Conservation (phyloP, 2,888 invertebrate genomes). For the Buathra laborator region DNA sequence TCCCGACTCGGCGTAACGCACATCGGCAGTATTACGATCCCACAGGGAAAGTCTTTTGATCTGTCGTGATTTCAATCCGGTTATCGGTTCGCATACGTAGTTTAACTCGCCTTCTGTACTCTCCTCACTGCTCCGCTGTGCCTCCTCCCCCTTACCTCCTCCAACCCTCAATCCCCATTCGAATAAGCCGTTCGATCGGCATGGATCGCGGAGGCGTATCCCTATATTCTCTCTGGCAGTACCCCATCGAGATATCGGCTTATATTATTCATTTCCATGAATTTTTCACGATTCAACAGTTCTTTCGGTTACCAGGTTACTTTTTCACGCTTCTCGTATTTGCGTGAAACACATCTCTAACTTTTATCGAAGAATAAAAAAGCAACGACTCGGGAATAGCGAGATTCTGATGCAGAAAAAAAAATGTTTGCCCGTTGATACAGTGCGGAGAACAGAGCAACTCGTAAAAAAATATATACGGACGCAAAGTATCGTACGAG, state of each 20-base stretch:
- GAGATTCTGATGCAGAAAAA: neutral
- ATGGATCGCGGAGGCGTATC: constrained; percentile 69
- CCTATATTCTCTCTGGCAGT: constrained; percentile 21
- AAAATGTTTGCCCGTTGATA: neutral
- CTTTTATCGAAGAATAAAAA: neutral
- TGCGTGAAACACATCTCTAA: too few species aligned
- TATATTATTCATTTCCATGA: constrained; percentile 78
- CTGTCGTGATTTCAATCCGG: constrained; percentile 83
- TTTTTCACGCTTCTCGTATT: too few species aligned
- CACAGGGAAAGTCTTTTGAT: constrained; percentile 81
- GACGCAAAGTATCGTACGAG: neutral
- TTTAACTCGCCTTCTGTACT: constrained; percentile 26
- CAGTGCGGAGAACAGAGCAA: neutral
- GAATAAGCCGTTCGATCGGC: constrained; percentile 66
- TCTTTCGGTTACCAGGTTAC: constrained; percentile 44
- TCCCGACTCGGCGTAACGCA: constrained; percentile 64
- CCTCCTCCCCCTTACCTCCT: neutral
- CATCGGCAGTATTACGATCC: constrained; percentile 69
- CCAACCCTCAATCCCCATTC: constrained; percentile 51
- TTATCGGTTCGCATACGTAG: constrained; percentile 74
- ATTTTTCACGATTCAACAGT: constrained; percentile 79
- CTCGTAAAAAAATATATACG: neutral
- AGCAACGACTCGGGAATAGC: neutral
- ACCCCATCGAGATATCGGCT: constrained; percentile 71
- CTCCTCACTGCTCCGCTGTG: neutral